Base-by-base conservation (phyloP, 2,113 vertebrate genomes). In the Sander lucioperca region DNA sequence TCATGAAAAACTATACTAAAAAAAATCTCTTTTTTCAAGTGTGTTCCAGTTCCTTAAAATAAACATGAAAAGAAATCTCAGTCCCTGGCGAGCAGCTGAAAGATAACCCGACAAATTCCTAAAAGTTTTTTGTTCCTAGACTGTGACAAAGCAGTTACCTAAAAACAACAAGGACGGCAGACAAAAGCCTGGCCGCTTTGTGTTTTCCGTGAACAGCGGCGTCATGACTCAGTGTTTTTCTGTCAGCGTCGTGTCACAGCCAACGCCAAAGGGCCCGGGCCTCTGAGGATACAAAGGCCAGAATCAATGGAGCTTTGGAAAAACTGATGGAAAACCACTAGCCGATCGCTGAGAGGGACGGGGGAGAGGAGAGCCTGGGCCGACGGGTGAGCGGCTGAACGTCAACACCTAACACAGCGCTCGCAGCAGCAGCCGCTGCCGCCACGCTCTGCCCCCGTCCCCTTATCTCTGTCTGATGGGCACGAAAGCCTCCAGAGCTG, bases 281-380 rank as follows among this genome's bases (percentile, higher is more conserved):
- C 88, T 80, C 84, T 10, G 36, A 87, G 47, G 47, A 84, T 67
- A 89, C 85, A 86, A 90, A 89, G 78, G 86, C 86, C 73, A 57
- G 30, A 88, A 94, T 94, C 94, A 88, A 94, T 95, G 83, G 74
- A 68, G 84, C 91, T 92, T 82, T 93, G 94, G 94, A 94, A 93
- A 95, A 94, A 94, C 92, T 77, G 86, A 93, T 93, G 93, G 92
- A 91, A 91, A 92, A 91, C 89, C 91, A 89, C 83, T 74, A 54
- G 85, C 77, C n/a, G 66, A 76, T 82, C 79, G 66, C 77, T 50
- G 86, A 85, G 91, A 79, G 85, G 79, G 84, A 74, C 16, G 81
- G 84, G 84, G 82, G 77, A 74, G 79, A 71, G 57, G 33, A 63
- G 61, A 57, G 86, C 23, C 0, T 9, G 47, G 36, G 71, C 30